A percentile compares a stretch with the other conserved stretches of the same genome.
phyloP scores from a whole-genome alignment of 2,113 vertebrate genomes.

The Ivindomyrus marchei region DNA sequence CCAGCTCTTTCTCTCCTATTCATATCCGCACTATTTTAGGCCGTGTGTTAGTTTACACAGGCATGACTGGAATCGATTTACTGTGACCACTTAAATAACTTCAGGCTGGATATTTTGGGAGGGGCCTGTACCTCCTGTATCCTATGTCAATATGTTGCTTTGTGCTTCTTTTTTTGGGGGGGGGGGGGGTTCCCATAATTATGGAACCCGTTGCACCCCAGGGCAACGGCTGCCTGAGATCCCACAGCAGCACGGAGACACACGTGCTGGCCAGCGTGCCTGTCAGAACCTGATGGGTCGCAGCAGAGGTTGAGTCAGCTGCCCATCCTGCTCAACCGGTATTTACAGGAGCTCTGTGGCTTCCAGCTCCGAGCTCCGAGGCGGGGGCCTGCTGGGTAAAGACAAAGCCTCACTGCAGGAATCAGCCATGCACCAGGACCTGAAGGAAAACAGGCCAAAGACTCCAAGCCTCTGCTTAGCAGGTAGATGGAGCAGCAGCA shows the following conservation, averaged over 20 bases:
- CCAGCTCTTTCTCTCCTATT: not conserved
- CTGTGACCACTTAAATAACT: not conserved
- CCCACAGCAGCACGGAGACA: too few relatives aligned
- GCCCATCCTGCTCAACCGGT: slow-evolving; percentile 10
- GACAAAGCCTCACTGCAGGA: not conserved
- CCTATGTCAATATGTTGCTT: not conserved
- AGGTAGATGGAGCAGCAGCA: not conserved
- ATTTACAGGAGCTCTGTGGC: slow-evolving; percentile 36
- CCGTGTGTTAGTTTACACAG: not conserved
- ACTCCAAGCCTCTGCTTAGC: not conserved
- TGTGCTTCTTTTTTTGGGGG: not conserved
- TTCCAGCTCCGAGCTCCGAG: slow-evolving; percentile 29
- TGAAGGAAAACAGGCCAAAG: not conserved
- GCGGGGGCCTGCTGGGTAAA: not conserved
- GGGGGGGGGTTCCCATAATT: not conserved
- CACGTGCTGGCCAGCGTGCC: not conserved
- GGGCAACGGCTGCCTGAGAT: not conserved
- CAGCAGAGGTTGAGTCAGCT: not conserved
- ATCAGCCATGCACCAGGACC: not conserved
- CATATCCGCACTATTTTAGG: not conserved
- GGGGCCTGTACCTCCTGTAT: not conserved
- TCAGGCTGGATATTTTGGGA: slow-evolving; percentile 2
- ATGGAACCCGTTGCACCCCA: not conserved
- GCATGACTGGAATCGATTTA: not conserved
- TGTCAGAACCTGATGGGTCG: not conserved